Base-by-base conservation (phyloP, 2,113 vertebrate species). In the Willisornis vidua region DNA sequence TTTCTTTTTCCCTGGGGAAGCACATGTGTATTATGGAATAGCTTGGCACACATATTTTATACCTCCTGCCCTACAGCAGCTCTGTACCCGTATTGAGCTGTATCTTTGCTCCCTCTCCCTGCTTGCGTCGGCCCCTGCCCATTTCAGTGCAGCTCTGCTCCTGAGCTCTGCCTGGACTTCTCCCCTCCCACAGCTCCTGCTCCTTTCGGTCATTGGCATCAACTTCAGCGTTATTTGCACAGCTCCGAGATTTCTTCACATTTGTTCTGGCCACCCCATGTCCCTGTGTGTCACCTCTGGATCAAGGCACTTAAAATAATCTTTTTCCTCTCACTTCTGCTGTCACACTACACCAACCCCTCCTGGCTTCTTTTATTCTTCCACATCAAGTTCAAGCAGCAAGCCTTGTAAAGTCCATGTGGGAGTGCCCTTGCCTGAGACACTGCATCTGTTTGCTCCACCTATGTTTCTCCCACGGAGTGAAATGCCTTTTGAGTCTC, bases 61-160 rank as follows among this genome's bases (percentile, higher is more conserved):
- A 35, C 31, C 39, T 72, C 52, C 45, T 75, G 23, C 78, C 25
- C 52, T 63, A 2, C 35, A 61, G 55, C 67, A 81, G 7, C 39
- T 79, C 23, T 37, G 10, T 62, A 19, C 14, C 25, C 7, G 31
- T 49, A 24, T 0, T 0, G 1, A 76, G 25, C 51, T 52, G 12
- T 1, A 4, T 35, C 39, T 54, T 46, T 33, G 13, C 57, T 51
- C 6, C 24, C 0, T 1, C 19, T 62, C 35, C 41, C 37, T 0
- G 1, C 16, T 9, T 0, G 0, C 0, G 0, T 23, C 0, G 0
- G 11, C 10, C 19, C 46, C 22, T 6, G 2, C 2, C 0, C 0
- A 0, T 62, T 84, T 9, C 18, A 9, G 28, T 10, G 25, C 55
- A 33, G 22, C 51, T 66, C 43, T 49, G 19, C 71, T 46, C 19